These are phyloP conservation scores for Oxyruncus cristatus DNA, from an alignment of 2,113 vertebrate species.

Conservation along the genomic window DNA sequence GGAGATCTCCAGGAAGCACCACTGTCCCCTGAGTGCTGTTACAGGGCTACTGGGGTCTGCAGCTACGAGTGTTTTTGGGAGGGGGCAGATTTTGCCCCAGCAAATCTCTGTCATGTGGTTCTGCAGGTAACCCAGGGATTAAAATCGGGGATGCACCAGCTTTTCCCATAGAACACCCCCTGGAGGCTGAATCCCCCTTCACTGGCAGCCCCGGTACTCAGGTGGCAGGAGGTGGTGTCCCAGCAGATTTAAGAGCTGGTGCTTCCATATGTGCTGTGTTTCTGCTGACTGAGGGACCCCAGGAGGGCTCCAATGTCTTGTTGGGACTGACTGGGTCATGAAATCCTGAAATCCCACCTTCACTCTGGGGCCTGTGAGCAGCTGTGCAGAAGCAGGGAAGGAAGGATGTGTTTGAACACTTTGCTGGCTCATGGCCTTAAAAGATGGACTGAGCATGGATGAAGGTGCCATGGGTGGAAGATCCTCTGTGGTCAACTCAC, in stretches of 20 bases:
- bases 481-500: rapidly evolving
- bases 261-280: rapidly evolving
- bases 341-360: neutral
- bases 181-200: neutral
- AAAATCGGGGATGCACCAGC: neutral
- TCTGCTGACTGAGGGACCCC: neutral
- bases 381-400: neutral
- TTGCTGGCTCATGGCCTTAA: neutral
- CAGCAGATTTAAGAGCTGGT: neutral
- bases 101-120: neutral
- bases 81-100: neutral
- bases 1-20: neutral
- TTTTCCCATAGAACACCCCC: neutral
- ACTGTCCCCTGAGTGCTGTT: neutral
- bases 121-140: neutral
- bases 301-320: neutral
- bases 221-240: neutral
- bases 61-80: rapidly evolving
- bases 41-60: neutral
- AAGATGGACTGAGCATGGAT: neutral
- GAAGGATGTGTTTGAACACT: neutral
- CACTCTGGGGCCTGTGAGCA: rapidly evolving
- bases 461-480: neutral
- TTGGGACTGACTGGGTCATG: neutral
- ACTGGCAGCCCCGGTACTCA: neutral